These are phyloP conservation scores for Geophilus truncorum DNA, from an alignment of 2,888 invertebrate genomes.

Conservation along the genomic window DNA sequence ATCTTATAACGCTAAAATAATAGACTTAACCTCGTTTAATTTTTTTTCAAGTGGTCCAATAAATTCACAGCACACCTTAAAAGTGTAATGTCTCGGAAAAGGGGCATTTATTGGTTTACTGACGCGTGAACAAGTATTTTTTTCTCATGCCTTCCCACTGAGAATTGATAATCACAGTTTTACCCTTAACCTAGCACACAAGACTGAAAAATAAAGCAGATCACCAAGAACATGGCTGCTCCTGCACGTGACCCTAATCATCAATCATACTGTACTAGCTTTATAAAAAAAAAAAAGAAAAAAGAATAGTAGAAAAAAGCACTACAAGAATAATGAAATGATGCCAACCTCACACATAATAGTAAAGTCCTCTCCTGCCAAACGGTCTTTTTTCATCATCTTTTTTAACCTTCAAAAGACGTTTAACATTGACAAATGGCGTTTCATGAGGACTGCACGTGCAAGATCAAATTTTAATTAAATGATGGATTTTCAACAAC, in stretches of 20 bases:
- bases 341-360: slow-evolving; percentile 27
- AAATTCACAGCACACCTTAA: slow-evolving; percentile 3
- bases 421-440: slow-evolving; percentile 22
- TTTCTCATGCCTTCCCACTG: slow-evolving; percentile 3
- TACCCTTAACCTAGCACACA: not conserved
- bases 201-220: slow-evolving; percentile 15
- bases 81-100: slow-evolving; percentile 18
- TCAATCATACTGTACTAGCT: slow-evolving; percentile 17
- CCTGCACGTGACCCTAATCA: slow-evolving; percentile 22
- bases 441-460: slow-evolving; percentile 13
- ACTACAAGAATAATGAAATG: slow-evolving; percentile 27
- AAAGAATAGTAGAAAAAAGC: no score
- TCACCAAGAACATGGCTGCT: slow-evolving; percentile 13
- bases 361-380: slow-evolving; percentile 18
- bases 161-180: slow-evolving; percentile 24
- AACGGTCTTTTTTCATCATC: not conserved
- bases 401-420: slow-evolving; percentile 15
- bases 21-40: not conserved
- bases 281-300: not conserved
- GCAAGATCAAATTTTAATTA: slow-evolving; percentile 20
- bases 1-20: not conserved
- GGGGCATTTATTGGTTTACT: slow-evolving; percentile 13
- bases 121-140: slow-evolving; percentile 23
- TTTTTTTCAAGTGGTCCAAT: not conserved
- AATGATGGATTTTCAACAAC: slow-evolving; percentile 18